Evolutionary conservation across 2,797 vertebrate genomes (phyloP).

Genomic region (Sternarchorhynchus goeldii): DNA sequence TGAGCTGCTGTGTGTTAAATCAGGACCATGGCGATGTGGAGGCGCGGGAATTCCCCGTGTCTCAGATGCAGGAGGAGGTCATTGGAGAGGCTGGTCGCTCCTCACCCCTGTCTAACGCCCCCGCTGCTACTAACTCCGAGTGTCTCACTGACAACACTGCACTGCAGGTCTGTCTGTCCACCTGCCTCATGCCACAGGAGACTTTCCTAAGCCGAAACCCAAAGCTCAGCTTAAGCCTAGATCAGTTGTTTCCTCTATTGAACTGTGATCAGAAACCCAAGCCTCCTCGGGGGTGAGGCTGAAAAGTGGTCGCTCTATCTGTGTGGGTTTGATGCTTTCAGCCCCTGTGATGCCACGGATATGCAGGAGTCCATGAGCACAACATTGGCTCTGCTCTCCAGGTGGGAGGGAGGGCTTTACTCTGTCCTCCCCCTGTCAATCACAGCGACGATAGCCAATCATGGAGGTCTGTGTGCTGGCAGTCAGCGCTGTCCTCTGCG

Average conservation of each 20-base stretch:
- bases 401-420: too few species aligned
- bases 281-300: too few species aligned
- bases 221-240: background rate
- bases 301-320: too few species aligned
- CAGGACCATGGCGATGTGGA: constrained; percentile 71
- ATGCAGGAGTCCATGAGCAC: too few species aligned
- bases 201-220: background rate
- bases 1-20: constrained; percentile 61
- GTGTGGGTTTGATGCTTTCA: too few species aligned
- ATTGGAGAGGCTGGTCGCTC: constrained; percentile 41
- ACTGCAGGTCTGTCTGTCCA: constrained; percentile 69
- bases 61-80: constrained; percentile 66
- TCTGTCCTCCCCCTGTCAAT: too few species aligned
- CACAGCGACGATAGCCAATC: too few species aligned
- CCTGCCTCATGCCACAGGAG: background rate
- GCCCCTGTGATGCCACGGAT: too few species aligned
- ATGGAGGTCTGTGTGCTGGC: too few species aligned
- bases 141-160: constrained; percentile 67
- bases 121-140: constrained; percentile 75
- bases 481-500: too few species aligned
- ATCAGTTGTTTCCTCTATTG: background rate
- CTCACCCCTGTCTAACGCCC: constrained; percentile 1
- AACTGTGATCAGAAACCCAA: background rate
- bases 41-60: constrained; percentile 61
- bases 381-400: too few species aligned